Conservation (phyloP, 2,113 vertebrate species). For the Gulo gulo region DNA sequence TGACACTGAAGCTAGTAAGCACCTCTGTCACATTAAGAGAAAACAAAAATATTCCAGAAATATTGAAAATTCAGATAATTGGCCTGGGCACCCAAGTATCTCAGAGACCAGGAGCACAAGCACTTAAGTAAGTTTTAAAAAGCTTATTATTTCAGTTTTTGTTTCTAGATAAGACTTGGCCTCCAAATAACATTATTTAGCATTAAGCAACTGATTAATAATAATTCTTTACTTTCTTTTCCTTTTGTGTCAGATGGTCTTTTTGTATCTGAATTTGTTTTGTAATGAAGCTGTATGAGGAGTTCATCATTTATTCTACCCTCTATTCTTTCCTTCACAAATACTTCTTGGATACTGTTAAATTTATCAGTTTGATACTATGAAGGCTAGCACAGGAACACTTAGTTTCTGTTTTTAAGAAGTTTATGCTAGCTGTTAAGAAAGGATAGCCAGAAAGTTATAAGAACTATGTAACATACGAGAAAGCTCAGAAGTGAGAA, state of each 20-base stretch:
- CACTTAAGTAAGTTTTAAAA: conserved; percentile 88
- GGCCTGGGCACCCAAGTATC: conserved; percentile 91
- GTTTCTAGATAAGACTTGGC: background rate
- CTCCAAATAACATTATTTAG: background rate
- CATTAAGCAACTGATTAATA: background rate
- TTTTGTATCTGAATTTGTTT: background rate
- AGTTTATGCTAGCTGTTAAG: background rate
- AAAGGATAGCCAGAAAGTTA: background rate
- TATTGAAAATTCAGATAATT: conserved; percentile 94
- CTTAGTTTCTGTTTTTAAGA: background rate
- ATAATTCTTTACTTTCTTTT: background rate
- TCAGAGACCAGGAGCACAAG: conserved; percentile 96
- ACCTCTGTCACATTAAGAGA: conserved; percentile 94
- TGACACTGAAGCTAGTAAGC: conserved; percentile 91
- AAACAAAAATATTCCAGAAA: conserved; percentile 89
- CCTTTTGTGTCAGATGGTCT: background rate
- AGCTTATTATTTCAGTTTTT: conserved; percentile 21
- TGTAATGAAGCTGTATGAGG: background rate
- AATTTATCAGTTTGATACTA: background rate
- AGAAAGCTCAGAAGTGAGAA: background rate
- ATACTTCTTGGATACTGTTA: background rate
- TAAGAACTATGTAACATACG: background rate
- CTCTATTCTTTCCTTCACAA: background rate
- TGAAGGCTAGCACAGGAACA: background rate
- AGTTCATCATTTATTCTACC: background rate